Percentiles rank a stretch among this genome's conserved stretches.
Conservation (phyloP, 2,113 vertebrate species). For the Corythoichthys intestinalis region DNA sequence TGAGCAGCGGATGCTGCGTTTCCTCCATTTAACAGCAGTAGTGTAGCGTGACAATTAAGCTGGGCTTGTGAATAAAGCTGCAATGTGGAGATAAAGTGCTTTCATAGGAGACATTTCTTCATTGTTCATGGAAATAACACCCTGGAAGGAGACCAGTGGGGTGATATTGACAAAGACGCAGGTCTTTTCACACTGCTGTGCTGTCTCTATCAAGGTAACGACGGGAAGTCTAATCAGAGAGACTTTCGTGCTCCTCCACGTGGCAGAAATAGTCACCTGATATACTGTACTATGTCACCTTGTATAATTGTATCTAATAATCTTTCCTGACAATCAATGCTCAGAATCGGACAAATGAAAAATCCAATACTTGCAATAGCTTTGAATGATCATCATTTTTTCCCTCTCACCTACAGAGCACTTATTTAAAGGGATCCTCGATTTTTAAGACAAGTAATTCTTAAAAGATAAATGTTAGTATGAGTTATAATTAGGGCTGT, state of each 20-base stretch:
- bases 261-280: neutral
- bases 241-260: neutral
- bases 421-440: too few relatives aligned
- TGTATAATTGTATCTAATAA: too few relatives aligned
- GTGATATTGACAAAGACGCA: conserved; percentile 17
- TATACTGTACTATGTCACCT: neutral
- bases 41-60: conserved; percentile 8
- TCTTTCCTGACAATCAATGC: too few relatives aligned
- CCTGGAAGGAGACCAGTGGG: neutral
- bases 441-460: too few relatives aligned
- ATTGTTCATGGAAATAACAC: conserved; percentile 23
- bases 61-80: conserved; percentile 24
- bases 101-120: conserved; percentile 17
- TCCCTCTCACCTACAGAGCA: too few relatives aligned
- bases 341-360: too few relatives aligned
- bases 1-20: neutral
- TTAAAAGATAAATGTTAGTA: too few relatives aligned
- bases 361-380: too few relatives aligned
- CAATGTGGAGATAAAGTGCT: conserved; percentile 34
- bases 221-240: neutral
- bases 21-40: neutral
- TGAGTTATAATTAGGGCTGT: too few relatives aligned
- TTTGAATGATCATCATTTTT: too few relatives aligned
- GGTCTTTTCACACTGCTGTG: conserved; percentile 3
- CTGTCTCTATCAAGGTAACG: conserved; percentile 13